A percentile compares a stretch with the other conserved stretches of the same genome.
These are phyloP conservation scores for Ephydatia muelleri DNA, from an alignment of 37 sponge, comb jelly and placozoan species.

Conservation along the genomic window DNA sequence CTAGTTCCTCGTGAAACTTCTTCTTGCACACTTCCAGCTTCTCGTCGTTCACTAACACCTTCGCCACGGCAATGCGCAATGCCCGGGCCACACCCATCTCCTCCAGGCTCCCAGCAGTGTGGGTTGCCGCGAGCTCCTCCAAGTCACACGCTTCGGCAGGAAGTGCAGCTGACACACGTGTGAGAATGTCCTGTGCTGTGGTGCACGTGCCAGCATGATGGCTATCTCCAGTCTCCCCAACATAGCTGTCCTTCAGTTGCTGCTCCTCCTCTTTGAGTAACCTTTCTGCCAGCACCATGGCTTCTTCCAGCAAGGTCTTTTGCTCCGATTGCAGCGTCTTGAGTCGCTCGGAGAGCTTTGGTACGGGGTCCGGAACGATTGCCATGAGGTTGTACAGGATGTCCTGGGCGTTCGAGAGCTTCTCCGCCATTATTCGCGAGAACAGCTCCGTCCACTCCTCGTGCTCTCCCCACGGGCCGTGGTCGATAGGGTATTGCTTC, in stretches of 20 bases:
- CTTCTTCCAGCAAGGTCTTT: constrained; percentile 24
- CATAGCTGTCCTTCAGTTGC: background rate
- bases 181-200: background rate
- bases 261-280: background rate
- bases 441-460: constrained; percentile 93
- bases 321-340: constrained; percentile 33
- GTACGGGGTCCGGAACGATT: constrained; percentile 78
- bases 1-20: constrained; percentile 51
- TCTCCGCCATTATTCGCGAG: constrained; percentile 54
- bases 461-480: constrained; percentile 81
- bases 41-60: constrained; percentile 23
- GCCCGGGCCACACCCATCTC: background rate
- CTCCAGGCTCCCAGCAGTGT: background rate
- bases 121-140: background rate
- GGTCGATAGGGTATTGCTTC: constrained; percentile 93
- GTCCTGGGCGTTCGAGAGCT: constrained; percentile 70
- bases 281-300: background rate
- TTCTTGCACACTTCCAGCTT: constrained; percentile 25
- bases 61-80: constrained; percentile 22
- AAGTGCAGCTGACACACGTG: background rate
- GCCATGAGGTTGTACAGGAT: constrained; percentile 92
- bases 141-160: background rate
- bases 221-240: background rate
- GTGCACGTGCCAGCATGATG: background rate
- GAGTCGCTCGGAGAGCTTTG: constrained; percentile 38